Conservation (phyloP, 2,888 invertebrate genomes). For the Rhingia campestris region DNA sequence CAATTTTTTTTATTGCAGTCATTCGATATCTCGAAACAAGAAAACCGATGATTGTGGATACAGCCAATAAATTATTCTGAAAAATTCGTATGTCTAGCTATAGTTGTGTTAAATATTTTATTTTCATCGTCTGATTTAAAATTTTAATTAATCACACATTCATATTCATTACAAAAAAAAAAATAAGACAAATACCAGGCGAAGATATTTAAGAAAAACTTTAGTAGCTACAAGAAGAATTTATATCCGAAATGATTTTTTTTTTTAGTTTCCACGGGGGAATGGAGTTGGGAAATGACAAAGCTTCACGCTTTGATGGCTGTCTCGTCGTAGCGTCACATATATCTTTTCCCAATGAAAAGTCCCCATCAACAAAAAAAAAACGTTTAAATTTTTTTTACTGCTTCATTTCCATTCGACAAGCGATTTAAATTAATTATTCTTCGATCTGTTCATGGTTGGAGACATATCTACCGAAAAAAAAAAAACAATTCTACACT, state of each 20-base stretch:
- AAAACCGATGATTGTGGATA: slow-evolving; percentile 56
- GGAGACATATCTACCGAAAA: slow-evolving; percentile 38
- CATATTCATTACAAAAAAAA: slow-evolving; percentile 36
- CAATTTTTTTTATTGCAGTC: slow-evolving; percentile 58
- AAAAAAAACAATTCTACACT: slow-evolving; percentile 27
- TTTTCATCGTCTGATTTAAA: slow-evolving; percentile 59
- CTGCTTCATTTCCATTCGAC: slow-evolving; percentile 66
- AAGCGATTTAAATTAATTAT: slow-evolving; percentile 74
- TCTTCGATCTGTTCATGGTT: slow-evolving; percentile 66
- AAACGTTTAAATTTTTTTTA: slow-evolving; percentile 29
- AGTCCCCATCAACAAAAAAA: slow-evolving; percentile 9
- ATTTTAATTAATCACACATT: slow-evolving; percentile 66
- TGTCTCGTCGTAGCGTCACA: slow-evolving; percentile 27
- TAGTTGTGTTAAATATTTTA: slow-evolving; percentile 64
- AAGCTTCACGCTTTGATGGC: slow-evolving; percentile 49
- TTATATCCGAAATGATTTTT: slow-evolving; percentile 39
- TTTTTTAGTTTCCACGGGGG: slow-evolving; percentile 36
- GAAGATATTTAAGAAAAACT: slow-evolving; percentile 36
- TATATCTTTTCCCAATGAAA: slow-evolving; percentile 47
- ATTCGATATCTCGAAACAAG: slow-evolving; percentile 60
- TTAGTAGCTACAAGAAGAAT: slow-evolving; percentile 17
- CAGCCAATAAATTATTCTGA: slow-evolving; percentile 66
- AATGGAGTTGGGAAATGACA: slow-evolving; percentile 53
- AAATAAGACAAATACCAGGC: not conserved
- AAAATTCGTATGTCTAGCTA: slow-evolving; percentile 5